Evolutionary conservation across 30 jellyfish, hydroid and myxozoan genomes (phyloP), one percentile per base, ranked within the genome.

Genomic region (Hydractinia echinata): DNA sequence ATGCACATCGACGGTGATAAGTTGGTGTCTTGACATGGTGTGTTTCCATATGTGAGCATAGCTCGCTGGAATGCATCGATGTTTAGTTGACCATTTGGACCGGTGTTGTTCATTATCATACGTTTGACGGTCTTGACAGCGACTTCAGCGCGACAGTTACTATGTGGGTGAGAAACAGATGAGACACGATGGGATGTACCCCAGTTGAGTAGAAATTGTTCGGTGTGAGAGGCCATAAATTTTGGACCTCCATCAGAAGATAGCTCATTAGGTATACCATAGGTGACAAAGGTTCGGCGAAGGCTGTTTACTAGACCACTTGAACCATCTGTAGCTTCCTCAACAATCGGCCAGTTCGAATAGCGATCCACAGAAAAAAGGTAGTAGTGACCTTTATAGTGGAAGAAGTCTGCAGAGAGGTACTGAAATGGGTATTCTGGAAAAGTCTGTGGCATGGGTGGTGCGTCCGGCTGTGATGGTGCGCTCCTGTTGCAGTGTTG

Each of bases 391-490:
- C 68, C 68, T 56, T 56, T 10, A 15, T 56, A 56, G 15, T 56
- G 68, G 15, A 56, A 56, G 15, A 56, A 56, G 68, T 56, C 68
- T 9, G 10, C 68, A 56, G 10, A 56, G 68, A 56, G 10, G 15
- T 56, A 56, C 68, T 56, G 68, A 56, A 56, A 56, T 56, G 68
- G 68, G 68, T 56, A 56, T 56, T 56, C 68, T 15, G 68, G 68
- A 15, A 9, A 56, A n/a, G n/a, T n/a, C n/a, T n/a, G n/a, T n/a
- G n/a, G n/a, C n/a, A n/a, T n/a, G n/a, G 68, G 68, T 58, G 82
- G 82, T 10, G 39, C 74, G 74, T 13, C 8, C 8, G 82, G 76
- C 9, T 73, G 73, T 56, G 68, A 67, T 11, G 78, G 78, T 10
- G 82, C 14, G 14, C 8, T 73, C 14, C 74, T 11, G 16, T 49